These are phyloP conservation scores for Quiscalus mexicanus DNA, from an alignment of 2,113 vertebrate species.

Conservation along the genomic window DNA sequence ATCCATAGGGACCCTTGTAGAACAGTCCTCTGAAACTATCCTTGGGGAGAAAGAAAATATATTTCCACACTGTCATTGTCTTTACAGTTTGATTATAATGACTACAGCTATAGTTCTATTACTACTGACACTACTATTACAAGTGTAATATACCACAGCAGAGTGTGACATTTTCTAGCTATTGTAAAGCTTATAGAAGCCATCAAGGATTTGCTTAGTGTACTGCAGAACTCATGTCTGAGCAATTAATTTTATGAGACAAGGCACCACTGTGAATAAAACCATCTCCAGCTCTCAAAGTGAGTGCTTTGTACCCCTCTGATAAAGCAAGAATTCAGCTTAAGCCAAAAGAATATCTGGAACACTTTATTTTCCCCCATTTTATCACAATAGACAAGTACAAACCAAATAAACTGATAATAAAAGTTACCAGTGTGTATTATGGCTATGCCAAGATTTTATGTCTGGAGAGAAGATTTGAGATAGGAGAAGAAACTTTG, in stretches of 20 bases:
- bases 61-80: conserved; percentile 27
- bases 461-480: background rate
- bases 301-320: background rate
- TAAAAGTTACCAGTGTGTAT: background rate
- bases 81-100: conserved; percentile 44
- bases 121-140: background rate
- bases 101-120: conserved; percentile 13
- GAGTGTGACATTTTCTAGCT: conserved; percentile 23
- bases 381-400: background rate
- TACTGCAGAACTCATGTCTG: conserved; percentile 17
- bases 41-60: background rate
- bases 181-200: conserved; percentile 29
- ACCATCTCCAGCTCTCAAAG: conserved; percentile 20
- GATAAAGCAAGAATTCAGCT: conserved; percentile 11
- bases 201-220: conserved; percentile 53
- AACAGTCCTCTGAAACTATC: background rate
- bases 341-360: background rate
- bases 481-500: background rate
- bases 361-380: background rate
- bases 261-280: conserved; percentile 49
- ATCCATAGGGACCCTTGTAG: background rate
- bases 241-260: conserved; percentile 59
- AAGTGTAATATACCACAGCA: conserved; percentile 11
- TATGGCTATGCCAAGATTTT: background rate
- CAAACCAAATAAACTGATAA: background rate